Evolutionary conservation across 1,140 invertebrate species (phyloP).

Genomic region (Drosophila parvula): DNA sequence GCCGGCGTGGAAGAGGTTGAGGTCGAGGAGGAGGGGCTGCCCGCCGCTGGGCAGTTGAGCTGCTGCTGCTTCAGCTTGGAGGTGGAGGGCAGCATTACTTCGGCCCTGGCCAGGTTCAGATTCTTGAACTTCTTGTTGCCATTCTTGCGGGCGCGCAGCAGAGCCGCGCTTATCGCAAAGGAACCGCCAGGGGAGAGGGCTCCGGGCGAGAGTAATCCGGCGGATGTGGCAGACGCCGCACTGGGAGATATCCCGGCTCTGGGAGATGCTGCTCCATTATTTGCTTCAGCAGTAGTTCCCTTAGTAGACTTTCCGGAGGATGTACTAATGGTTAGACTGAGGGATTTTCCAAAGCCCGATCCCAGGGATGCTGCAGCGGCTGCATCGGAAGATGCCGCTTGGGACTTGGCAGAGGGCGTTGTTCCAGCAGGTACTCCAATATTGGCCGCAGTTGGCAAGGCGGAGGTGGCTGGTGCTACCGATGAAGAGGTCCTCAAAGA

Average conservation of each 20-base stretch:
- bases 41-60: constrained; percentile 62
- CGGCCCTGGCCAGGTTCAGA: constrained; percentile 77
- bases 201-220: constrained; percentile 24
- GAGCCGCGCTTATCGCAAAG: constrained; percentile 51
- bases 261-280: constrained; percentile 9
- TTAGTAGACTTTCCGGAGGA: constrained; percentile 4
- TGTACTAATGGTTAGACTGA: constrained; percentile 2
- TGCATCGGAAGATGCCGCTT: constrained; percentile 3
- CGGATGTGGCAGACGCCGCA: constrained; percentile 12
- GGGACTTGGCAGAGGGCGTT: neutral
- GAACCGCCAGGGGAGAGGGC: constrained; percentile 26
- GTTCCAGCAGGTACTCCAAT: constrained; percentile 13
- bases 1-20: constrained; percentile 8
- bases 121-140: constrained; percentile 82
- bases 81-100: constrained; percentile 80
- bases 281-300: constrained; percentile 20
- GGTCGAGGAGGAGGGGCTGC: constrained; percentile 11
- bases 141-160: constrained; percentile 68
- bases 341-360: constrained; percentile 12
- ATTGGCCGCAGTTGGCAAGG: neutral
- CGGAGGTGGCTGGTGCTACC: constrained; percentile 2
- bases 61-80: constrained; percentile 77
- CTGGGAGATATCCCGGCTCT: constrained; percentile 12
- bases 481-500: neutral
- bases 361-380: constrained; percentile 1